Evolutionary conservation across 1,140 invertebrate species (phyloP).

Genomic region (Anoplolepis gracilipes): DNA sequence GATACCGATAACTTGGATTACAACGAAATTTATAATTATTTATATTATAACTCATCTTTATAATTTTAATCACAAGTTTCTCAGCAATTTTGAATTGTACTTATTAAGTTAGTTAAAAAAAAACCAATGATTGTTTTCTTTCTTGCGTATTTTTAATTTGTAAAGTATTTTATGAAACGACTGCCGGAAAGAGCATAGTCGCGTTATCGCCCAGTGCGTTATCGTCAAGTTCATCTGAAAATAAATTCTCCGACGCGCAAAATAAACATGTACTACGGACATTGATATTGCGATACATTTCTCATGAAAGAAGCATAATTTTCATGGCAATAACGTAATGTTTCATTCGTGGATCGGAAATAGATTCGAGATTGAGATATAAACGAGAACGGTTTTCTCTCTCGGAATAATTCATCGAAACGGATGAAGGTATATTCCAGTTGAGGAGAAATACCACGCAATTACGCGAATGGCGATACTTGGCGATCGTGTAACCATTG

Average conservation of each 20-base stretch:
- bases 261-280: not conserved
- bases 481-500: constrained; percentile 12
- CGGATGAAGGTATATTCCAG: not conserved
- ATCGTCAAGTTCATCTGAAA: constrained; percentile 1
- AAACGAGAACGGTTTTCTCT: constrained; percentile 4
- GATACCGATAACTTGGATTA: too few relatives aligned
- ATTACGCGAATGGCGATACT: constrained; percentile 47
- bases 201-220: not conserved
- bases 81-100: too few relatives aligned
- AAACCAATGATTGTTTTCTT: too few relatives aligned
- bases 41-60: too few relatives aligned
- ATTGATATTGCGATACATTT: not conserved
- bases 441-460: not conserved
- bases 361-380: constrained; percentile 38
- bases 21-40: too few relatives aligned
- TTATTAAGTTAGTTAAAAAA: too few relatives aligned
- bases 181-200: not conserved
- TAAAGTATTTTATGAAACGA: not conserved
- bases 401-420: constrained; percentile 44
- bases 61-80: too few relatives aligned
- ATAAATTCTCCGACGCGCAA: not conserved
- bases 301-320: not conserved
- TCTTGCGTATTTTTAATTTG: too few relatives aligned
- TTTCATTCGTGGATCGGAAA: constrained; percentile 9
- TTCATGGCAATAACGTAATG: not conserved